Evolutionary conservation across 2,888 invertebrate genomes (phyloP), one percentile per base, ranked within the genome.

Genomic region (Tenthredo scrophulariae): DNA sequence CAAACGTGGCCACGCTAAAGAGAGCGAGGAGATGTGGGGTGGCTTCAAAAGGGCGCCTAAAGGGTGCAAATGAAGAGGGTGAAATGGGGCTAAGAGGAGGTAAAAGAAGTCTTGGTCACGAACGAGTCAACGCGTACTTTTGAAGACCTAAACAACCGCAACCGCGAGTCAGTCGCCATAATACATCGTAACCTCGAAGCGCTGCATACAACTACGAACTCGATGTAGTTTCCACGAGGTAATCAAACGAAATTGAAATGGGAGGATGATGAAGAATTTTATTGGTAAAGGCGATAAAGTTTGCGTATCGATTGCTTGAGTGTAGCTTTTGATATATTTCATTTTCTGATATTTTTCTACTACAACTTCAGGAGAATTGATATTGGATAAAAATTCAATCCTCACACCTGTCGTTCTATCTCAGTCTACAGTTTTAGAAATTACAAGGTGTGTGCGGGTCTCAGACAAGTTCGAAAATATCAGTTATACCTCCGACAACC

Each of bases 61-160:
- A 46, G 75, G 33, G 80, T 15, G 40, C n/a, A 50, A 62, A 80
- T 62, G 67, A 62, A 74, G 62, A 65, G 83, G 54, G 82, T 88
- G 88, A 88, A 79, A 88, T 88, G 88, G 86, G 87, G 88, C 89
- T 89, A 87, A 89, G 88, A 89, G 87, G 86, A 87, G 86, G 58
- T 37, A 37, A 77, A 54, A 33, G 62, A 80, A 62, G 62, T 58
- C 54, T 50, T 29, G 50, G 77, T 50, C 46, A 29, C 33, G 77
- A 50, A 74, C 74, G 74, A 77, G 54, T 77, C 77, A 29, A 77
- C 33, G 77, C 77, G 43, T 74, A 74, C 29, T 74, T 43, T n/a
- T 22, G 9, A 74, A 74, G n/a, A 74, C 72, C 72, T 74, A 74
- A 43, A 43, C 72, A 74, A 74, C 40, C 40, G 70, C 37, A 37